Conservation (phyloP, 2,888 invertebrate species). For the Yponomeuta malinellus region DNA sequence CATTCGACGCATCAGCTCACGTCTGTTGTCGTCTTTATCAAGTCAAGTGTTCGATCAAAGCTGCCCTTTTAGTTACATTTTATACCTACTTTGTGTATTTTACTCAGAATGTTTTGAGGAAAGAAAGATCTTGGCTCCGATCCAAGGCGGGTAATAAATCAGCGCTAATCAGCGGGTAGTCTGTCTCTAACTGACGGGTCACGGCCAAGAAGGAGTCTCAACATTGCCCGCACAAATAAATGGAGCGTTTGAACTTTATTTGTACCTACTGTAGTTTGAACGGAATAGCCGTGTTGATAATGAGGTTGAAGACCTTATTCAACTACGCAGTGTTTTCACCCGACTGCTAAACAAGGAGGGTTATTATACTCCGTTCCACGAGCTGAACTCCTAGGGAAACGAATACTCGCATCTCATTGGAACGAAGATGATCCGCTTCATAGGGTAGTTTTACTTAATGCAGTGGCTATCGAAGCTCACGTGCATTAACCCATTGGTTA, state of each 20-base stretch:
- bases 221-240: background rate
- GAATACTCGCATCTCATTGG: too few relatives aligned
- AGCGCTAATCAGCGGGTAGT: constrained; percentile 8
- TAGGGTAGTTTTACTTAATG: too few relatives aligned
- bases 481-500: too few relatives aligned
- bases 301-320: background rate
- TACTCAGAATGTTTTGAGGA: background rate
- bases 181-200: constrained; percentile 7
- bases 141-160: constrained; percentile 10
- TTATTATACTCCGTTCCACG: too few relatives aligned
- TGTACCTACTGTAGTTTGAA: background rate
- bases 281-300: background rate
- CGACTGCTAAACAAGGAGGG: too few relatives aligned
- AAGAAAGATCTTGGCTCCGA: background rate
- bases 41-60: too few relatives aligned
- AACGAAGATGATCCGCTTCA: too few relatives aligned
- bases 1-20: too few relatives aligned
- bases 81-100: background rate
- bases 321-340: background rate
- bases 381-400: too few relatives aligned
- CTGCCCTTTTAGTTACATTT: background rate
- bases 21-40: too few relatives aligned
- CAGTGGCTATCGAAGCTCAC: too few relatives aligned
- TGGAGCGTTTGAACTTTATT: background rate
- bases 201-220: background rate